Percentiles rank a stretch among this genome's conserved stretches.
These are phyloP conservation scores for Myxocyprinus asiaticus DNA, from an alignment of 2,113 vertebrate genomes.

Conservation along the genomic window DNA sequence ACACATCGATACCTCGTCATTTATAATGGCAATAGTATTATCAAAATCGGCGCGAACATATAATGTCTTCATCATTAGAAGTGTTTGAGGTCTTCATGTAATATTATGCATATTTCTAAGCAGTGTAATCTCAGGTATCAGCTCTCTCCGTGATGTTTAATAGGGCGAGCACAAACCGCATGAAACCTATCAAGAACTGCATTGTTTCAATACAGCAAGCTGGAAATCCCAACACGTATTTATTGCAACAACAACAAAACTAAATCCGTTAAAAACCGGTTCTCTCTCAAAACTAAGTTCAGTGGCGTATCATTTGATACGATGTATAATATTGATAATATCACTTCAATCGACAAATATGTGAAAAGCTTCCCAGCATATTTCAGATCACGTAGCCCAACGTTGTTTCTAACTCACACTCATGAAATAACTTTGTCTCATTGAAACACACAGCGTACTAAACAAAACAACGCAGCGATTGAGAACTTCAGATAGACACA, in stretches of 20 bases:
- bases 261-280: not conserved
- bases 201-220: constrained; percentile 16
- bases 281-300: not conserved
- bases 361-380: not conserved
- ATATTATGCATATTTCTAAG: not conserved
- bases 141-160: not conserved
- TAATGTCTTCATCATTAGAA: not conserved
- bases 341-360: not conserved
- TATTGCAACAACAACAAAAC: not conserved
- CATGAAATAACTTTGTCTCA: not conserved
- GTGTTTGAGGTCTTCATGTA: not conserved
- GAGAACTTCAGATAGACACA: constrained; percentile 3
- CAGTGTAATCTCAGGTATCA: not conserved
- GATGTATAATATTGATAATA: not conserved
- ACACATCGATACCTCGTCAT: not conserved
- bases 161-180: not conserved
- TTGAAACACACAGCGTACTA: not conserved
- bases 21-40: not conserved
- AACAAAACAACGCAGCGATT: not conserved
- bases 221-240: not conserved
- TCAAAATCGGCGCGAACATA: not conserved
- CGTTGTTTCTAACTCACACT: not conserved
- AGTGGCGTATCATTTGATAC: not conserved
- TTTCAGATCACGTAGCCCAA: not conserved
- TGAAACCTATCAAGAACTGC: not conserved